These are phyloP conservation scores for Hexactinellida sp. DNA, from an alignment of 37 sponge, comb jelly and placozoan genomes.

Conservation along the genomic window DNA sequence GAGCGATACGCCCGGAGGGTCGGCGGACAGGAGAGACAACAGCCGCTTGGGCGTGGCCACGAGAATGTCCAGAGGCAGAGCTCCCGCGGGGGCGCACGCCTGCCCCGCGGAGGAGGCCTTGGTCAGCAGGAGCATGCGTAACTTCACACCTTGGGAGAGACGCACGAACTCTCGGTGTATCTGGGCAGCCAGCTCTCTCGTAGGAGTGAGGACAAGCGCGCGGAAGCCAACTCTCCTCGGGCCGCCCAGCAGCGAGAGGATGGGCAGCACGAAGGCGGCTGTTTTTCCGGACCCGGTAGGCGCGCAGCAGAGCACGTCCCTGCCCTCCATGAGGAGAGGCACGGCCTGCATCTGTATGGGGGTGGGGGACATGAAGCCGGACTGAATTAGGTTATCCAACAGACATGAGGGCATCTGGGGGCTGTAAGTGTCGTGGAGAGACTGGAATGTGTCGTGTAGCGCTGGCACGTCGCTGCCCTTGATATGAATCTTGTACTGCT, in stretches of 20 bases:
- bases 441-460: neutral
- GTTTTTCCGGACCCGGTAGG: slow-evolving; percentile 94
- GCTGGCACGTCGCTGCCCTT: neutral
- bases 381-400: slow-evolving; percentile 17
- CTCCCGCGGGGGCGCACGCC: slow-evolving; percentile 43
- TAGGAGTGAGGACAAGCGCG: slow-evolving; percentile 80
- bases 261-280: slow-evolving; percentile 73
- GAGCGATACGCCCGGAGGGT: slow-evolving; percentile 51
- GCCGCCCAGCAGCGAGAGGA: slow-evolving; percentile 40
- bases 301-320: slow-evolving; percentile 84
- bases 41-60: slow-evolving; percentile 88
- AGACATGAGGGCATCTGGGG: slow-evolving; percentile 15
- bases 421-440: neutral
- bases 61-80: slow-evolving; percentile 75
- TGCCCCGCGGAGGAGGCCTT: slow-evolving; percentile 73
- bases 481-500: neutral
- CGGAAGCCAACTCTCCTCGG: slow-evolving; percentile 70
- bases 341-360: slow-evolving; percentile 48
- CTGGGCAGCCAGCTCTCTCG: slow-evolving; percentile 93
- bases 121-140: slow-evolving; percentile 68
- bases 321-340: slow-evolving; percentile 44
- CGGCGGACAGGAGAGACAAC: slow-evolving; percentile 57
- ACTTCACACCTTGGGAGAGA: slow-evolving; percentile 57
- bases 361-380: slow-evolving; percentile 7
- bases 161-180: slow-evolving; percentile 65